phyloP scores from a whole-genome alignment of 92 coral and sea anemone species.

The Paramuricea clavata region DNA sequence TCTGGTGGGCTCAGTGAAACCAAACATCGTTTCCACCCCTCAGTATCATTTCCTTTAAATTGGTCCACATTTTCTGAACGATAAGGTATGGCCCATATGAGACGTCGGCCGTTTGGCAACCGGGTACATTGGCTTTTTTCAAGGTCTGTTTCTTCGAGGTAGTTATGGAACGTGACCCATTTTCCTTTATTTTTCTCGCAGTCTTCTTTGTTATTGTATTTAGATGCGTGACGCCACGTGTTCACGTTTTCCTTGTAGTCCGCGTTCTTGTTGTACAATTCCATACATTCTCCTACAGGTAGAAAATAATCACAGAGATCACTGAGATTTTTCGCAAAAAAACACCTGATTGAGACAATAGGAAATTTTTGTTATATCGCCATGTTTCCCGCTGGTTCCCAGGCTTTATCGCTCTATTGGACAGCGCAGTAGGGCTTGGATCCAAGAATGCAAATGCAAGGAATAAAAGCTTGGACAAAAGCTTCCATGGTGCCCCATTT shows the following conservation, averaged over 20 bases:
- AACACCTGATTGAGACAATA: too few relatives aligned
- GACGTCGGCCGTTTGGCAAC: conserved; percentile 41
- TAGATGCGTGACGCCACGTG: conserved; percentile 79
- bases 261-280: conserved; percentile 54
- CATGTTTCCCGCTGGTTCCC: too few relatives aligned
- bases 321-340: too few relatives aligned
- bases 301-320: neutral
- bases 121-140: conserved; percentile 31
- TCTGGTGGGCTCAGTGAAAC: conserved; percentile 80
- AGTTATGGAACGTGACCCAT: conserved; percentile 85
- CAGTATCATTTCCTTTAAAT: conserved; percentile 47
- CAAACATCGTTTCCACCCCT: conserved; percentile 67
- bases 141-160: conserved; percentile 64
- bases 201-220: conserved; percentile 78
- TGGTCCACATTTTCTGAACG: neutral
- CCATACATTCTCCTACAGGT: conserved; percentile 84
- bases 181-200: conserved; percentile 79
- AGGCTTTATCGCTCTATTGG: too few relatives aligned
- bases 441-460: too few relatives aligned
- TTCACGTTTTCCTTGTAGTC: conserved; percentile 26
- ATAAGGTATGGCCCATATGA: conserved; percentile 71
- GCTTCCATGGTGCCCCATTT: too few relatives aligned
- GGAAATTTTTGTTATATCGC: too few relatives aligned
- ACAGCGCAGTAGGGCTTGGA: too few relatives aligned
- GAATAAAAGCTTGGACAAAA: too few relatives aligned